These are phyloP conservation scores for Philereme vetulata DNA, from an alignment of 2,888 invertebrate species.

Conservation along the genomic window DNA sequence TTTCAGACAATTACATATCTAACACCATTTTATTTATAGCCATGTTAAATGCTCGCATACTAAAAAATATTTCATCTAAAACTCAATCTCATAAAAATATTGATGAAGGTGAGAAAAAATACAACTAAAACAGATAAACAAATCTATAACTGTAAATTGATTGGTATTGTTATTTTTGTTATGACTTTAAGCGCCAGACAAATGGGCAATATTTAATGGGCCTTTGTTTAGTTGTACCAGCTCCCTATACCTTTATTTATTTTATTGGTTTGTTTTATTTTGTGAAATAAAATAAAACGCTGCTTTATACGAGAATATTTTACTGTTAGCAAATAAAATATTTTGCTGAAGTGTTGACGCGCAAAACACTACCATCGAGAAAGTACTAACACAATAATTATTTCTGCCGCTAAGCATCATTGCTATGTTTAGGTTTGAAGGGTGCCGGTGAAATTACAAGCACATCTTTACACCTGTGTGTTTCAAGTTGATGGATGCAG, in stretches of 20 bases:
- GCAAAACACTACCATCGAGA: no score
- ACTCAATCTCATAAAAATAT: no score
- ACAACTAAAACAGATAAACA: constrained; percentile 9
- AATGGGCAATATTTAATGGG: constrained; percentile 13
- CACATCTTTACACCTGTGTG: no score
- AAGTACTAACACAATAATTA: no score
- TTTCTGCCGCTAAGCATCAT: no score
- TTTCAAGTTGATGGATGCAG: no score
- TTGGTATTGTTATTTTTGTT: constrained; percentile 1
- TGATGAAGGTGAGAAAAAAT: constrained; percentile 1
- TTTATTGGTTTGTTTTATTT: constrained; percentile 22
- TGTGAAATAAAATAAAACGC: constrained; percentile 10
- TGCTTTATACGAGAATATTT: constrained; percentile 5
- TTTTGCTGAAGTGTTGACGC: neutral
- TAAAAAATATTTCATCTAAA: no score
- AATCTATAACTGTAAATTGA: constrained; percentile 3
- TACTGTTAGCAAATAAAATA: constrained; percentile 12
- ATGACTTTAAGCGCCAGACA: constrained; percentile 4
- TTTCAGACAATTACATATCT: no score
- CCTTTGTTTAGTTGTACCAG: constrained; percentile 16
- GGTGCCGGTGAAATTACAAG: no score
- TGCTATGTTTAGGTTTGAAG: no score
- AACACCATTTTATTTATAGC: no score
- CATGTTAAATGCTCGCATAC: no score
- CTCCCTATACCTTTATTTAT: constrained; percentile 19